phyloP scores from a whole-genome alignment of 37 sponge, comb jelly and placozoan genomes.

The Tethya wilhelma region DNA sequence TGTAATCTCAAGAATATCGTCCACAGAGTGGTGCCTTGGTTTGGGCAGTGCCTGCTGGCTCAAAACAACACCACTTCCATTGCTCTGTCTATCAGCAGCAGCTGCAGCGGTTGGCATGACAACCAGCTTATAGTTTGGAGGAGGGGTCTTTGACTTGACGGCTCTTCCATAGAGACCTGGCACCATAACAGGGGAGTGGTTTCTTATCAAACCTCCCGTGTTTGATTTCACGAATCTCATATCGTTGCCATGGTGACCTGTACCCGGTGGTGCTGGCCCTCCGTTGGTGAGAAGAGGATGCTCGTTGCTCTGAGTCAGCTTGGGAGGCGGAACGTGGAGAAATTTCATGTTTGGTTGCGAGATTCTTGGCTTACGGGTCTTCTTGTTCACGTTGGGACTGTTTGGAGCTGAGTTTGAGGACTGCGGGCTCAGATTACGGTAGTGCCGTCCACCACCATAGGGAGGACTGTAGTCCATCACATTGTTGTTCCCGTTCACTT shows the following conservation, averaged over 20 bases:
- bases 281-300: too few relatives aligned
- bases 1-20: neutral
- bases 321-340: neutral
- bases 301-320: too few relatives aligned
- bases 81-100: too few relatives aligned
- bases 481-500: neutral
- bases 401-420: conserved; percentile 20
- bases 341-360: conserved; percentile 18
- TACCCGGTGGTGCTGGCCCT: neutral
- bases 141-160: conserved; percentile 34
- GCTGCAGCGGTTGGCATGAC: too few relatives aligned
- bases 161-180: neutral
- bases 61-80: neutral
- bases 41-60: neutral
- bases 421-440: neutral
- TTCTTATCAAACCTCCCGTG: conserved; percentile 12
- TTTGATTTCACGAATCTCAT: neutral
- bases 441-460: too few relatives aligned
- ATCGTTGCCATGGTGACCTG: neutral
- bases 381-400: conserved; percentile 9
- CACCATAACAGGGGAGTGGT: conserved; percentile 12
- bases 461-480: neutral
- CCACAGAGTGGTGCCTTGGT: conserved; percentile 30
- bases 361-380: neutral
- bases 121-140: conserved; percentile 8